Conservation (phyloP, 2,797 vertebrate genomes). For the Numenius phaeopus region DNA sequence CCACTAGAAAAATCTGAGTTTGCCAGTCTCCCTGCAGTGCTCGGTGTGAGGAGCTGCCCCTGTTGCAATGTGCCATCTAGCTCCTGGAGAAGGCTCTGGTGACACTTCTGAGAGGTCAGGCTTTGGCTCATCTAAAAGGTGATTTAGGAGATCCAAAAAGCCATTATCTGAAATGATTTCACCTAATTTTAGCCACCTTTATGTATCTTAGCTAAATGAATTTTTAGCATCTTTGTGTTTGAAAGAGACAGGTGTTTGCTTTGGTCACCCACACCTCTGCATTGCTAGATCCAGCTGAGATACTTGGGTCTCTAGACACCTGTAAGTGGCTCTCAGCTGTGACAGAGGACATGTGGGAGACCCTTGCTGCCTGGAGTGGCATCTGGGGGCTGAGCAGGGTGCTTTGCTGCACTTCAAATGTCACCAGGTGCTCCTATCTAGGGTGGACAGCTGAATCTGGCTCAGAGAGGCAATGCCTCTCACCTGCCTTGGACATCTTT, state of each 20-base stretch:
- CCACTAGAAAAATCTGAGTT: background rate
- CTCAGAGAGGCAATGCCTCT: background rate
- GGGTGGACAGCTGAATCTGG: background rate
- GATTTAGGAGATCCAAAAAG: background rate
- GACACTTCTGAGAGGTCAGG: background rate
- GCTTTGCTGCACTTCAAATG: background rate
- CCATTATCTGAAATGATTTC: background rate
- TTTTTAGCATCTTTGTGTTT: background rate
- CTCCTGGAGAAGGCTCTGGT: background rate
- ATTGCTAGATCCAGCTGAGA: background rate
- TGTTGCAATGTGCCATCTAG: rapidly evolving
- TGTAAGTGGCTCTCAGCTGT: background rate
- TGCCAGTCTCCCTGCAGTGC: background rate
- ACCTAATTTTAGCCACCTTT: background rate
- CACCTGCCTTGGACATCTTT: background rate
- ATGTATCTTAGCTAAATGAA: background rate
- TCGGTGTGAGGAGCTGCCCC: rapidly evolving
- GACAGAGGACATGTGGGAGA: background rate
- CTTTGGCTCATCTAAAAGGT: background rate
- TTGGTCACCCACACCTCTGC: rapidly evolving
- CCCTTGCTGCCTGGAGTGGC: background rate
- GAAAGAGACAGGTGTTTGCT: background rate
- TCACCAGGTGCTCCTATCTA: background rate
- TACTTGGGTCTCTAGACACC: background rate
- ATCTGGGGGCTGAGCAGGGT: background rate